Percentiles rank a stretch among this genome's conserved stretches.
Evolutionary conservation across 1,140 invertebrate species (phyloP).

Genomic region (Megalopta genalis): DNA sequence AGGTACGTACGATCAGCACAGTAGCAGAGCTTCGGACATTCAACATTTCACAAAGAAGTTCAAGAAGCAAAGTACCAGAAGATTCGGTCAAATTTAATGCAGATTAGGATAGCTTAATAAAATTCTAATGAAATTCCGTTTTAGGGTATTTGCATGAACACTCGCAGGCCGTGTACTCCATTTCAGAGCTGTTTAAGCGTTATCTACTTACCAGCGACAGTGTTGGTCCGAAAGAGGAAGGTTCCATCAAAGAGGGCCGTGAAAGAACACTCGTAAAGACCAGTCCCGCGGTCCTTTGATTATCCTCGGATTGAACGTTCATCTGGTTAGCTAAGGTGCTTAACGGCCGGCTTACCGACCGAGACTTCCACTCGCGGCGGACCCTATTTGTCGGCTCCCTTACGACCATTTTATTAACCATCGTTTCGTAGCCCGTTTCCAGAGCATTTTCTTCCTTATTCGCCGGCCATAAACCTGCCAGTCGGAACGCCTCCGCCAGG

Average conservation of each 20-base stretch:
- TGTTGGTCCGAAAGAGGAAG: not conserved
- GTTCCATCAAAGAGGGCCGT: constrained; percentile 15
- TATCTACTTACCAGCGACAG: not conserved
- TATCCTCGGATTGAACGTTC: constrained; percentile 18
- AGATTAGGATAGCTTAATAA: no score
- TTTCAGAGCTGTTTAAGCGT: not conserved
- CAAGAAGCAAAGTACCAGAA: no score
- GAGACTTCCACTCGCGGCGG: constrained; percentile 17
- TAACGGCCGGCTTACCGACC: constrained; percentile 22
- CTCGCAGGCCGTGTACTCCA: not conserved
- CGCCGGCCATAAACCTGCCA: not conserved
- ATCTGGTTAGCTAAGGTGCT: constrained; percentile 20
- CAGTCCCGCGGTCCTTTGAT: constrained; percentile 21
- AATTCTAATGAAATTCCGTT: no score
- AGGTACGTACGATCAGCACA: no score
- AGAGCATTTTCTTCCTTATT: constrained; percentile 20
- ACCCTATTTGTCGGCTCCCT: constrained; percentile 46
- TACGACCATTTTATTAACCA: constrained; percentile 35
- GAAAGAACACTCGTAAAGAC: constrained; percentile 12
- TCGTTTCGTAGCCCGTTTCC: constrained; percentile 36
- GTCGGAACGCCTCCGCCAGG: no score
- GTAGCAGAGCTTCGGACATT: no score
- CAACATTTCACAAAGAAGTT: no score
- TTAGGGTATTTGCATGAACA: no score
- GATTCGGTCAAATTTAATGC: no score